Conservation (phyloP, 2,113 vertebrate species). For the Eurypyga helias region DNA sequence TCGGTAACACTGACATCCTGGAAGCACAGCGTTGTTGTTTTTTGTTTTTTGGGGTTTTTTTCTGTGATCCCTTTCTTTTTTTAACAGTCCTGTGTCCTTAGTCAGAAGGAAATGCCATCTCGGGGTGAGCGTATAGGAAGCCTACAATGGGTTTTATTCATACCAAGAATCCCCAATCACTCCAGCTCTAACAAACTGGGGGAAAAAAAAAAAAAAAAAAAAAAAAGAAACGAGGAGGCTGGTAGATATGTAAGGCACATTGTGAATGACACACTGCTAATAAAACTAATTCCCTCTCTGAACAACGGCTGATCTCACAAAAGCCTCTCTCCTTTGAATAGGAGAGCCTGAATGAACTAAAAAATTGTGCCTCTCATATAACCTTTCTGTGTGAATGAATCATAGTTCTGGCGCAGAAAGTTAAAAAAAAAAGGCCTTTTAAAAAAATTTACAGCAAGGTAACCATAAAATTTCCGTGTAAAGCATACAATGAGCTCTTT, state of each 20-base stretch:
- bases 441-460: neutral
- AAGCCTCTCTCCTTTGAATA: slow-evolving; percentile 21
- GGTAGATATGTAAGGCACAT: neutral
- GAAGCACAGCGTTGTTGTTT: neutral
- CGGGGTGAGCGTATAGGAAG: neutral
- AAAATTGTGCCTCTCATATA: neutral
- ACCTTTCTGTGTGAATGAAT: slow-evolving; percentile 54
- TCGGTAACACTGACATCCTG: neutral
- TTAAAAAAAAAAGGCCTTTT: slow-evolving; percentile 9
- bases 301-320: neutral
- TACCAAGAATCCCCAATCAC: neutral
- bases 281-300: slow-evolving; percentile 46
- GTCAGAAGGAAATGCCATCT: slow-evolving; percentile 13
- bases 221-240: neutral
- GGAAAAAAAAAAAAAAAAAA: neutral
- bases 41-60: too few relatives aligned
- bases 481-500: neutral
- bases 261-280: slow-evolving; percentile 36
- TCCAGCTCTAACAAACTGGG: neutral
- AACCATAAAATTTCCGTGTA: neutral
- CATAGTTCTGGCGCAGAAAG: neutral
- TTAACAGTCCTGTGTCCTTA: neutral
- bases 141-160: slow-evolving; percentile 10
- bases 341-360: slow-evolving; percentile 41
- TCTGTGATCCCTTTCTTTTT: neutral